phyloP scores from a whole-genome alignment of 2,888 invertebrate genomes.

The Drosophila engyochracea region DNA sequence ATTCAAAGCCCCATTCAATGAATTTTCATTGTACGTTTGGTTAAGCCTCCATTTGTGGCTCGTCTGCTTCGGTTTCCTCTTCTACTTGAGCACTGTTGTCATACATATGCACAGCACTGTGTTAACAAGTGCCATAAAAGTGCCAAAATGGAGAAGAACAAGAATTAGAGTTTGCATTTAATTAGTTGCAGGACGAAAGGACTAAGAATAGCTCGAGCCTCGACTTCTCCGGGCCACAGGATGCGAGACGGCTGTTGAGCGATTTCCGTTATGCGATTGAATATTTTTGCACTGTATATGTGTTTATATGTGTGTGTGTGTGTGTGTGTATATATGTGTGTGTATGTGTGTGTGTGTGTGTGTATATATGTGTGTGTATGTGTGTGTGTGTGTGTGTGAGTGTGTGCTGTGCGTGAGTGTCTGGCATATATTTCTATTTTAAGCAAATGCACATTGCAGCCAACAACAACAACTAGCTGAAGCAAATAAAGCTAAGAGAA shows the following conservation, averaged over 20 bases:
- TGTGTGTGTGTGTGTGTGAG: slow-evolving; percentile 10
- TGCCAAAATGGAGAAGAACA: slow-evolving; percentile 22
- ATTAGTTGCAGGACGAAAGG: slow-evolving; percentile 46
- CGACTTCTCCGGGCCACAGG: background rate
- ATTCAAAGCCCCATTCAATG: background rate
- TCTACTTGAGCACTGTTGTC: slow-evolving; percentile 1
- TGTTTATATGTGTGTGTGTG: background rate
- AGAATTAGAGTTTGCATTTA: slow-evolving; percentile 35
- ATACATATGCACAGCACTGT: slow-evolving; percentile 25
- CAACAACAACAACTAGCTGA: slow-evolving; percentile 17
- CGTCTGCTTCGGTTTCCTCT: background rate
- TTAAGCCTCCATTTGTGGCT: background rate
- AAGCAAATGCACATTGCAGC: slow-evolving; percentile 67
- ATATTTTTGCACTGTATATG: slow-evolving; percentile 50
- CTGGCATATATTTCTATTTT: slow-evolving; percentile 76
- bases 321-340: slow-evolving; percentile 14
- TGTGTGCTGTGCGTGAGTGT: slow-evolving; percentile 54
- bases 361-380: slow-evolving; percentile 20
- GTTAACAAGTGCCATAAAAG: slow-evolving; percentile 51
- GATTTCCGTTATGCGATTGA: slow-evolving; percentile 75
- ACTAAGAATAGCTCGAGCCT: slow-evolving; percentile 15
- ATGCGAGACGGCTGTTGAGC: slow-evolving; percentile 58
- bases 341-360: slow-evolving; percentile 13
- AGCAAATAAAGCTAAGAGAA: slow-evolving; percentile 24
- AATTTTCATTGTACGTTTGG: background rate